These are phyloP conservation scores for Phymatocera aterrima DNA, from an alignment of 2,888 invertebrate species.

Conservation along the genomic window DNA sequence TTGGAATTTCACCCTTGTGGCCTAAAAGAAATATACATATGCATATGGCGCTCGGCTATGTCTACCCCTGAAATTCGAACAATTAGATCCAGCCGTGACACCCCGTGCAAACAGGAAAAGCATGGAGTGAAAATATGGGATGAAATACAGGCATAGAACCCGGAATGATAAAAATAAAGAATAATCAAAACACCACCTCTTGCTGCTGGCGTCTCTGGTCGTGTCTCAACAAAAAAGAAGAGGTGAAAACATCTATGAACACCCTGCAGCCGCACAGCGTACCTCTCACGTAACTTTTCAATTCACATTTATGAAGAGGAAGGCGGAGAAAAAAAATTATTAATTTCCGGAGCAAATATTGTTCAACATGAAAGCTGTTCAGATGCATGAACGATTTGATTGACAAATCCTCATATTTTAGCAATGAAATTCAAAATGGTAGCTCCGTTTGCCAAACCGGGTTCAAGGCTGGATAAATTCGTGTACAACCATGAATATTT, in stretches of 20 bases:
- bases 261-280: not conserved
- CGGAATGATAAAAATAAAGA: not conserved
- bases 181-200: conserved; percentile 1
- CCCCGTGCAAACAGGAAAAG: conserved; percentile 12
- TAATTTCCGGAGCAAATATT: not conserved
- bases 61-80: conserved; percentile 25
- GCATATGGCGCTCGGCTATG: conserved; percentile 7
- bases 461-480: too few relatives aligned
- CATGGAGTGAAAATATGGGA: conserved; percentile 3
- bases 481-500: too few relatives aligned
- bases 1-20: conserved; percentile 40
- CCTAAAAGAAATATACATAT: conserved; percentile 28
- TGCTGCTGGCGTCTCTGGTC: not conserved
- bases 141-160: not conserved
- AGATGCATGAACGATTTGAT: not conserved
- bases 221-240: not conserved
- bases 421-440: too few relatives aligned
- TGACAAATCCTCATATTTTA: not conserved
- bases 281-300: not conserved
- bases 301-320: too few relatives aligned
- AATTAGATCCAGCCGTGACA: conserved; percentile 35
- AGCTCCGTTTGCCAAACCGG: too few relatives aligned
- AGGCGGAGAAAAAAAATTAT: not conserved
- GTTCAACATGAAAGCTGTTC: not conserved
- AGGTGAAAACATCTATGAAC: too few relatives aligned